phyloP scores from a whole-genome alignment of 2,113 vertebrate species.

The Leucoraja erinaceus region DNA sequence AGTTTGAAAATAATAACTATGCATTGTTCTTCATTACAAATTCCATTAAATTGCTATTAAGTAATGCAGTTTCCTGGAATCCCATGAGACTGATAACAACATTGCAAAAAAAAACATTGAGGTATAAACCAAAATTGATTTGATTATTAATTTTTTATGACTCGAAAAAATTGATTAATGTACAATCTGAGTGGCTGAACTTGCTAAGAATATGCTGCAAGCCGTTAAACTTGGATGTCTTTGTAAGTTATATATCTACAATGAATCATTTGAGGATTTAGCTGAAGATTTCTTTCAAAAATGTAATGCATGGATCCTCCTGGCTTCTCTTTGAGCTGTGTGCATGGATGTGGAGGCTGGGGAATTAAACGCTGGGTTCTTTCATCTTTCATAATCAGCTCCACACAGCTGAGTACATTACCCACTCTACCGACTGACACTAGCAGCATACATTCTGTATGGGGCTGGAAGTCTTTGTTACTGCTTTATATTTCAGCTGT shows the following conservation, averaged over 20 bases:
- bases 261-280: conserved; percentile 34
- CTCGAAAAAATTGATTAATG: conserved; percentile 33
- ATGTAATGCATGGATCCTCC: conserved; percentile 68
- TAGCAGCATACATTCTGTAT: conserved; percentile 49
- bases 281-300: conserved; percentile 54
- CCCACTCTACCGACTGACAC: conserved; percentile 46
- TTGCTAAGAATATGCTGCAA: conserved; percentile 15
- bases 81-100: not conserved
- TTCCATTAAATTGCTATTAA: not conserved
- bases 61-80: not conserved
- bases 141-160: conserved; percentile 20
- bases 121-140: not conserved
- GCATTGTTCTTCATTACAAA: not conserved
- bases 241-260: conserved; percentile 21
- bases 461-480: conserved; percentile 55
- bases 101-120: not conserved
- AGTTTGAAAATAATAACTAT: conserved; percentile 12
- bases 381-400: conserved; percentile 69
- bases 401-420: conserved; percentile 62
- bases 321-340: conserved; percentile 64
- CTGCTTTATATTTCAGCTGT: conserved; percentile 42
- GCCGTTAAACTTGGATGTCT: conserved; percentile 22
- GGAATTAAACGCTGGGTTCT: conserved; percentile 62
- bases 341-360: conserved; percentile 61
- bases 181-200: not conserved